phyloP scores from a whole-genome alignment of 2,113 vertebrate species.

The Apaloderma vittatum region DNA sequence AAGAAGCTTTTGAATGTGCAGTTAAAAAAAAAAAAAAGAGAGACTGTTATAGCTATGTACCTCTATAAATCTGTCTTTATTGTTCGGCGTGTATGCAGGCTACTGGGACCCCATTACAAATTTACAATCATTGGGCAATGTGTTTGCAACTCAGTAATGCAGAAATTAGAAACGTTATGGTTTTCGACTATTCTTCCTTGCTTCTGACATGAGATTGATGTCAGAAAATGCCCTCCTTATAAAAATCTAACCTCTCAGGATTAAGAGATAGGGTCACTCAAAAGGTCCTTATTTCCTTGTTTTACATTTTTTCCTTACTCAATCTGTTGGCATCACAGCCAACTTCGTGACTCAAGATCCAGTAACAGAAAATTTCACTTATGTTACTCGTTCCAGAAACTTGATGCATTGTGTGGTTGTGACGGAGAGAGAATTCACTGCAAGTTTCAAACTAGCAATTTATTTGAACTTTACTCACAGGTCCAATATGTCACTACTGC shows the following conservation, averaged over 20 bases:
- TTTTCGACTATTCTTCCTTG: background rate
- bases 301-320: background rate
- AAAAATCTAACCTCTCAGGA: background rate
- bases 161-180: slow-evolving; percentile 22
- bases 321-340: background rate
- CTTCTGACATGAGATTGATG: slow-evolving; percentile 1
- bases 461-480: no score
- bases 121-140: slow-evolving; percentile 52
- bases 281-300: background rate
- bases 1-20: slow-evolving; percentile 45
- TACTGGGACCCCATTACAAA: slow-evolving; percentile 48
- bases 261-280: background rate
- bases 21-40: background rate
- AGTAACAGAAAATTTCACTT: background rate
- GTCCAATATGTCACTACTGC: no score
- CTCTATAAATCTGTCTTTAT: slow-evolving; percentile 70
- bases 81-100: slow-evolving; percentile 35
- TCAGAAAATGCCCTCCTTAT: background rate
- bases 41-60: slow-evolving; percentile 6
- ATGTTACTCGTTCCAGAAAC: background rate
- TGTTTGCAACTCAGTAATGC: slow-evolving; percentile 33
- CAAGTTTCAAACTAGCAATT: no score
- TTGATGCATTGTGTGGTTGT: background rate
- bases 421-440: no score
- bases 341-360: background rate